A percentile compares a stretch with the other conserved stretches of the same genome.
Conservation (phyloP, 2,888 invertebrate genomes). For the Junonia oenone region DNA sequence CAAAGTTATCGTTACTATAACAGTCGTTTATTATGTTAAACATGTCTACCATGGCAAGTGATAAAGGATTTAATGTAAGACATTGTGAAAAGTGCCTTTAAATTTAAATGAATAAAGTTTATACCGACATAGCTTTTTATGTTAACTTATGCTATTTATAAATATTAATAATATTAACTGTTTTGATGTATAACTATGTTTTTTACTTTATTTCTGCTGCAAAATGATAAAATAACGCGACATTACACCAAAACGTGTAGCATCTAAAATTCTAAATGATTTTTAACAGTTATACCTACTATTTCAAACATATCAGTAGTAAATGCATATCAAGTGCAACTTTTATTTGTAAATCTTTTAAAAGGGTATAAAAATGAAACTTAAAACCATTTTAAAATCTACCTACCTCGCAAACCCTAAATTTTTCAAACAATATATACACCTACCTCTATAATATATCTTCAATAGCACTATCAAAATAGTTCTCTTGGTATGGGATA, state of each 20-base stretch:
- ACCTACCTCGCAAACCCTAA: too few relatives aligned
- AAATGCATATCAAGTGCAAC: too few relatives aligned
- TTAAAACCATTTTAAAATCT: too few relatives aligned
- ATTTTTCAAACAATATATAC: too few relatives aligned
- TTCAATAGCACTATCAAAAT: too few relatives aligned
- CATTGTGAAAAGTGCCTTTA: conserved; percentile 79
- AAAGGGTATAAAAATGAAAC: too few relatives aligned
- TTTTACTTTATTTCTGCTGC: conserved; percentile 37
- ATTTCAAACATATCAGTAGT: too few relatives aligned
- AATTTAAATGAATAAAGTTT: conserved; percentile 76
- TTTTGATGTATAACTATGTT: conserved; percentile 65
- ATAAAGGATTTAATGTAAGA: conserved; percentile 61
- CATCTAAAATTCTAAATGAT: not conserved
- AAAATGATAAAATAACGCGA: not conserved
- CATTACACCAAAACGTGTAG: conserved; percentile 1
- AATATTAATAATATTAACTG: conserved; percentile 78
- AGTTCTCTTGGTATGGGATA: too few relatives aligned
- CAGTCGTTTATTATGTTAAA: conserved; percentile 30
- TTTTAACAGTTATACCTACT: too few relatives aligned
- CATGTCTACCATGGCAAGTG: conserved; percentile 58
- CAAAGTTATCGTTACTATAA: conserved; percentile 28
- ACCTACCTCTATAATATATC: too few relatives aligned
- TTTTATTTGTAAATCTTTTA: too few relatives aligned
- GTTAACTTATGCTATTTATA: conserved; percentile 79
- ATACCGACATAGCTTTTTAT: conserved; percentile 79